A percentile compares a stretch with the other conserved stretches of the same genome.
Conservation (phyloP, 1,140 invertebrate genomes). For the Lasioglossum albipes region DNA sequence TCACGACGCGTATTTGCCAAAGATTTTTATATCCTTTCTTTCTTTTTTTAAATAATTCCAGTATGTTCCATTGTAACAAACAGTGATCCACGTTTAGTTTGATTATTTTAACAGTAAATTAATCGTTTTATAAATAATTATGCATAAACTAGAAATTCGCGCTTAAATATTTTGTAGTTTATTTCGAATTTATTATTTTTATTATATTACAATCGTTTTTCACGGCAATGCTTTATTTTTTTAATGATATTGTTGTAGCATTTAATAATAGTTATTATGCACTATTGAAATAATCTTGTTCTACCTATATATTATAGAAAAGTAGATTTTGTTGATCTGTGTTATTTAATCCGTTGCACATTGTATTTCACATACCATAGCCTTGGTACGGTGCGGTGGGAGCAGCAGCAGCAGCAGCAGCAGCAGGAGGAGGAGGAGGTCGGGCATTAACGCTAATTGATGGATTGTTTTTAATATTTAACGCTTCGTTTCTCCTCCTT, state of each 20-base stretch:
- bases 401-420: constrained; percentile 60
- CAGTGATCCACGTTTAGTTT: constrained; percentile 17
- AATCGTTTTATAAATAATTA: constrained; percentile 53
- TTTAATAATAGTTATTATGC: constrained; percentile 58
- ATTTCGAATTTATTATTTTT: constrained; percentile 34
- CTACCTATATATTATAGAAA: constrained; percentile 77
- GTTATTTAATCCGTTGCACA: constrained; percentile 50
- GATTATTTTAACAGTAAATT: constrained; percentile 37
- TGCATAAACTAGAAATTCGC: constrained; percentile 54
- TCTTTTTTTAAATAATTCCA: constrained; percentile 12
- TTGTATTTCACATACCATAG: constrained; percentile 84
- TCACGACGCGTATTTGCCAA: constrained; percentile 17
- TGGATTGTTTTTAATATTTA: constrained; percentile 73
- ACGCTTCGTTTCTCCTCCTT: constrained; percentile 55
- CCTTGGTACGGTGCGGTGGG: constrained; percentile 84
- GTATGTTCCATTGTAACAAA: constrained; percentile 9
- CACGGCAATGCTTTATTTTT: constrained; percentile 37
- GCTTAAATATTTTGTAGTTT: constrained; percentile 52
- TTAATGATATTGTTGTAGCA: constrained; percentile 54
- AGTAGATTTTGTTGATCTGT: constrained; percentile 72
- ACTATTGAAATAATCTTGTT: constrained; percentile 73
- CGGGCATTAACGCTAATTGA: constrained; percentile 70
- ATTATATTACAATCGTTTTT: constrained; percentile 54
- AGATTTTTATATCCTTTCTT: constrained; percentile 2
- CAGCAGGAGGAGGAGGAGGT: too few relatives aligned